Percentiles rank a stretch among this genome's conserved stretches.
Conservation (phyloP, 2,888 invertebrate genomes). For the Aphelenchoides bicaudatus region DNA sequence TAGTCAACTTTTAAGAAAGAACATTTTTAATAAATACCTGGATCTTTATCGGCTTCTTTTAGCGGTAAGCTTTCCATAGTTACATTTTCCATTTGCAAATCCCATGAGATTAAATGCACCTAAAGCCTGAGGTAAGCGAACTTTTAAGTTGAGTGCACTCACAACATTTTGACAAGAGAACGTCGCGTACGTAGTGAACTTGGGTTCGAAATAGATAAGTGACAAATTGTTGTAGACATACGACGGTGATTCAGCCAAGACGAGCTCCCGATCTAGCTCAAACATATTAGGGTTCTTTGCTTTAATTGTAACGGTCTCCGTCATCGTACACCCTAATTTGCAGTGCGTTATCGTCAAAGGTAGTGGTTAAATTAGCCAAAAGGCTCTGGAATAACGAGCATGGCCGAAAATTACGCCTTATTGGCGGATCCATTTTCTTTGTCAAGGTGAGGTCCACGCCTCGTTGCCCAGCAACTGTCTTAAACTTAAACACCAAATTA, state of each 20-base stretch:
- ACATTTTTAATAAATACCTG: no score
- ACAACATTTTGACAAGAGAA: conserved; percentile 26
- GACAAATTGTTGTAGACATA: conserved; percentile 28
- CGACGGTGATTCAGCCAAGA: conserved; percentile 17
- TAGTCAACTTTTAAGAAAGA: no score
- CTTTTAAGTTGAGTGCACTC: background rate
- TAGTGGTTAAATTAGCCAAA: background rate
- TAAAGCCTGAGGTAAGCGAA: conserved; percentile 2
- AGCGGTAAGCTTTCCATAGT: conserved; percentile 22
- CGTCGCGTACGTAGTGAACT: conserved; percentile 29
- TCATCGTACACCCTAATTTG: conserved; percentile 1
- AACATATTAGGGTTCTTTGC: conserved; percentile 21
- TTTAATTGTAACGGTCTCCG: conserved; percentile 6
- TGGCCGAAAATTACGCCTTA: no score
- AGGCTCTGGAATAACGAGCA: background rate
- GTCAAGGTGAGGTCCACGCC: no score
- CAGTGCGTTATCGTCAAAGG: no score
- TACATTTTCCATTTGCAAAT: conserved; percentile 22
- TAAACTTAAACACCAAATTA: no score
- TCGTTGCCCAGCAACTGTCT: conserved; percentile 8
- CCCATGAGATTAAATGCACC: conserved; percentile 22
- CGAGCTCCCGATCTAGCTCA: conserved; percentile 22
- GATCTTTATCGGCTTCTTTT: conserved; percentile 25
- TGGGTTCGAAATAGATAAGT: conserved; percentile 27
- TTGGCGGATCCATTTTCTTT: no score